phyloP scores from a whole-genome alignment of 2,113 vertebrate species.

The Catharus fuscescens region DNA sequence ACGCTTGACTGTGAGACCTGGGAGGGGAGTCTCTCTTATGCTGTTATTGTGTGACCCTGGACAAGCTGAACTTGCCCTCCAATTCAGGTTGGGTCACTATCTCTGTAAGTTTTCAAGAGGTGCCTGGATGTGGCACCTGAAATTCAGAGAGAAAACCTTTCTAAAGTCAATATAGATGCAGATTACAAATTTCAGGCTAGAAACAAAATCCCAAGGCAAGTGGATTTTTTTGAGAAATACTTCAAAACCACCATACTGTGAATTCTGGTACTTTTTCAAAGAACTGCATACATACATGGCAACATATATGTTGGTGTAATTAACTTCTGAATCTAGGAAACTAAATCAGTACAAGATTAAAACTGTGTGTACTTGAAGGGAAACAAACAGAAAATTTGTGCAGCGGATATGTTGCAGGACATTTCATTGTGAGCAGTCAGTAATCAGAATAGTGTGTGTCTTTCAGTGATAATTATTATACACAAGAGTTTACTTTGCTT shows the following conservation, averaged over 20 bases:
- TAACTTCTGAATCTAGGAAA: neutral
- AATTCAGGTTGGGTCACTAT: neutral
- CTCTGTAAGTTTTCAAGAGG: neutral
- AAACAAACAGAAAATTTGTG: neutral
- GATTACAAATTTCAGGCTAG: neutral
- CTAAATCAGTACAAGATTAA: neutral
- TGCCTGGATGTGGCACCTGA: neutral
- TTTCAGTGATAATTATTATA: neutral
- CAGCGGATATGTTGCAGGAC: neutral
- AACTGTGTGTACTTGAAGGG: neutral
- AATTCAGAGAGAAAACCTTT: neutral
- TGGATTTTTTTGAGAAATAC: neutral
- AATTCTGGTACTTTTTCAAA: neutral
- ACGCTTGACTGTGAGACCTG: accelerated
- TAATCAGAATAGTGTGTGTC: neutral
- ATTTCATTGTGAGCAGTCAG: neutral
- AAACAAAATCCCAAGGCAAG: neutral
- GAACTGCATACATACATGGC: neutral
- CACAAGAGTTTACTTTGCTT: neutral
- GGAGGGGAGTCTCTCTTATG: neutral
- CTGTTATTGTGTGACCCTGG: neutral
- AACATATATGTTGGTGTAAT: neutral
- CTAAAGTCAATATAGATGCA: neutral
- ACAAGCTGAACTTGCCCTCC: neutral
- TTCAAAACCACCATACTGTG: neutral